phyloP scores from a whole-genome alignment of 2,113 vertebrate genomes.

The Labeo catla region DNA sequence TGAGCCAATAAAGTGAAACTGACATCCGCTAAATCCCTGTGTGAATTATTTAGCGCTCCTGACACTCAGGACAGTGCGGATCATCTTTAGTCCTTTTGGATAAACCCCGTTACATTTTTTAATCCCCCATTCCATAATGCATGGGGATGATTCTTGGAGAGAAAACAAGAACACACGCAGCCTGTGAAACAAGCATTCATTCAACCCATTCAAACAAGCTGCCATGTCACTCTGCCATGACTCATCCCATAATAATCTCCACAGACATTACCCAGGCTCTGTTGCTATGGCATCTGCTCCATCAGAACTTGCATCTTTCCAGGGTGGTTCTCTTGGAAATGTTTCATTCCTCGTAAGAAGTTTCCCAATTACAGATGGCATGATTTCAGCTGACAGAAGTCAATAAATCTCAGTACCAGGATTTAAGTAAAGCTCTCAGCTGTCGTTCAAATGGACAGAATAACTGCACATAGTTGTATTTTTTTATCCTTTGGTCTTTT shows the following conservation, averaged over 20 bases:
- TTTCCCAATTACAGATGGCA: conserved; percentile 22
- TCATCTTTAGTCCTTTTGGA: conserved; percentile 57
- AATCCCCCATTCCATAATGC: conserved; percentile 62
- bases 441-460: not conserved
- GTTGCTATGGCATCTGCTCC: conserved; percentile 75
- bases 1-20: conserved; percentile 17
- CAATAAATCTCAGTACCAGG: not conserved
- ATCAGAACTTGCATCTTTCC: conserved; percentile 69
- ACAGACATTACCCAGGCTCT: conserved; percentile 68
- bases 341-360: conserved; percentile 37
- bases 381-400: conserved; percentile 26
- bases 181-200: conserved; percentile 42
- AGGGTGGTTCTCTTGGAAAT: conserved; percentile 49
- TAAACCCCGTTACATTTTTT: conserved; percentile 64
- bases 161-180: conserved; percentile 37
- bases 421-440: conserved; percentile 1
- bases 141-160: conserved; percentile 45
- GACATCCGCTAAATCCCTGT: conserved; percentile 5
- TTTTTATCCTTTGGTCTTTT: not conserved
- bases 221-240: conserved; percentile 60
- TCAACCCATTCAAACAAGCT: conserved; percentile 50
- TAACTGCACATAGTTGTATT: not conserved
- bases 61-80: conserved; percentile 54
- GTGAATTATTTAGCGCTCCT: conserved; percentile 63
- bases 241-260: conserved; percentile 77